Evolutionary conservation across 2,888 invertebrate species (phyloP), one percentile per base, ranked within the genome.

Genomic region (Nowickia ferox): DNA sequence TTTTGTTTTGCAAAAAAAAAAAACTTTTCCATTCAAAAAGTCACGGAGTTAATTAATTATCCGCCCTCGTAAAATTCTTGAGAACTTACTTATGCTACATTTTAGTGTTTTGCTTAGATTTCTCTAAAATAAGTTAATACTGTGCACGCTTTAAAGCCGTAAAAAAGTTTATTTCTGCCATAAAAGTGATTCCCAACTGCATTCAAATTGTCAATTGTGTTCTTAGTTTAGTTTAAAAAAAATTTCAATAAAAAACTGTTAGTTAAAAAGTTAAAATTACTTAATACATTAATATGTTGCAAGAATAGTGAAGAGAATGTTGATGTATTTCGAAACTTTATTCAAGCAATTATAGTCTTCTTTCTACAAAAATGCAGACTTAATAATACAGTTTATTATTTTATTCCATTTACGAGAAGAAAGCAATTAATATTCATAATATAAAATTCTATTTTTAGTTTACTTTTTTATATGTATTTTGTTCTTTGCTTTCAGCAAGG

Each of bases 401-500:
- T 66, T 69, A 42, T 78, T 53, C 9, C 17, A 15, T 78, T 68
- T 59, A 9, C 9, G 19, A 65, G 55, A 55, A 11, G 46, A 15
- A 57, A 65, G 65, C 88, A 91, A 90, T 90, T 91, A 91, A 90
- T 88, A 86, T 88, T 87, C 71, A 87, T 44, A 77, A 87, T 90
- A 89, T 89, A 66, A 75, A 89, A 57, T 91, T 89, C 76, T 65
- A 63, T 81, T 46, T 87, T 78, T 82, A 87, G 87, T 86, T 88
- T 87, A 89, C 89, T 88, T 90, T 91, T 87, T 6, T 30, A 4
- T 30, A 30, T 90, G 89, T 89, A 90, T 89, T 89, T 48, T 65
- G 9, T 57, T 63, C 46, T 46, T 6, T 6, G 17, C 22, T 44
- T 1, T 59, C 13, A 38, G 11, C 13, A 13, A 11, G 15, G 15